Conservation (phyloP, 2,888 invertebrate species). For the Hymenopus coronatus region DNA sequence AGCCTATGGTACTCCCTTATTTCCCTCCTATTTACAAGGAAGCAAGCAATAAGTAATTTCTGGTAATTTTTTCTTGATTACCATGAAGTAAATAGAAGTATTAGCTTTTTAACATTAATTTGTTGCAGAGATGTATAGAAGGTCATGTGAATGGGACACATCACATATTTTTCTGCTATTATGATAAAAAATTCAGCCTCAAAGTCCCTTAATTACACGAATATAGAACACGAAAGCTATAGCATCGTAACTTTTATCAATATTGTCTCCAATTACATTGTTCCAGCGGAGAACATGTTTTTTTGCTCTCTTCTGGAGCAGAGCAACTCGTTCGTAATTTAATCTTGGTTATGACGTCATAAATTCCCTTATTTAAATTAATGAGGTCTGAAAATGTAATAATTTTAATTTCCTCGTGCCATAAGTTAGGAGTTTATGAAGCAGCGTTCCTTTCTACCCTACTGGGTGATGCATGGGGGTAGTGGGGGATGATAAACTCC, state of each 20-base stretch:
- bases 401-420: not conserved
- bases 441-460: not conserved
- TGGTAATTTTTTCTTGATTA: too few relatives aligned
- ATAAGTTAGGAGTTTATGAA: not conserved
- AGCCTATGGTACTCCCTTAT: too few relatives aligned
- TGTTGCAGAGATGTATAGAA: too few relatives aligned
- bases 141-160: too few relatives aligned
- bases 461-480: not conserved
- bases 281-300: not conserved
- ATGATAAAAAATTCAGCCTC: too few relatives aligned
- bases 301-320: not conserved
- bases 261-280: not conserved
- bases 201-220: too few relatives aligned
- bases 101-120: too few relatives aligned
- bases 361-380: not conserved
- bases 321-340: not conserved
- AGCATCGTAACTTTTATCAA: not conserved
- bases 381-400: not conserved
- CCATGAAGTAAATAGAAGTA: too few relatives aligned
- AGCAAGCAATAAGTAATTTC: too few relatives aligned
- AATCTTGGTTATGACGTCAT: not conserved
- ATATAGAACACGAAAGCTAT: not conserved
- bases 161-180: too few relatives aligned
- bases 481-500: too few relatives aligned
- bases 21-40: too few relatives aligned